Percentiles rank a stretch among this genome's conserved stretches.
These are phyloP conservation scores for Brachynemurus nebulosus DNA, from an alignment of 2,888 invertebrate species.

Conservation along the genomic window DNA sequence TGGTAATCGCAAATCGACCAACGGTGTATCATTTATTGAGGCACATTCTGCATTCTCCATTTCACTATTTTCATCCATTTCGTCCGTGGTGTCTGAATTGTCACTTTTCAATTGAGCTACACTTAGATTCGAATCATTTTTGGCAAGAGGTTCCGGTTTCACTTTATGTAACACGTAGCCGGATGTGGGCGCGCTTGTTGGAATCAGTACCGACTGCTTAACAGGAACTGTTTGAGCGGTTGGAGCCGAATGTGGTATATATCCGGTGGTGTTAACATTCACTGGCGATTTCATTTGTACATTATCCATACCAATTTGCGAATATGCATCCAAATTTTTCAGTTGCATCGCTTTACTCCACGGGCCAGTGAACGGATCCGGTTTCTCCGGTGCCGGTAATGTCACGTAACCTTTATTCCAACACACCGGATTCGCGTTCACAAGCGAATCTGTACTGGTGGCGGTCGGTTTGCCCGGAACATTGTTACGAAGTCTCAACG, in stretches of 20 bases:
- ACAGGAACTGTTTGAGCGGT: background rate
- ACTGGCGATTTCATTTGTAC: background rate
- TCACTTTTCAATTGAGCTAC: background rate
- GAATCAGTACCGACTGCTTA: too few relatives aligned
- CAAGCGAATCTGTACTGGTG: background rate
- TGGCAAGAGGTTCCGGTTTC: background rate
- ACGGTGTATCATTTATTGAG: background rate
- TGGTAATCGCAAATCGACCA: background rate
- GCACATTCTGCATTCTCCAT: background rate
- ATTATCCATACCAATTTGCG: constrained; percentile 5
- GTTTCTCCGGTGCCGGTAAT: constrained; percentile 17
- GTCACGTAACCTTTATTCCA: constrained; percentile 21
- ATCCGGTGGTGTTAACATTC: background rate
- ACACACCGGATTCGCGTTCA: constrained; percentile 15
- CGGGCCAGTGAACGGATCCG: background rate
- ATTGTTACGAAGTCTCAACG: constrained; percentile 8
- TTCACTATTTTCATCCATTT: background rate
- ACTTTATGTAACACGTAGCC: too few relatives aligned
- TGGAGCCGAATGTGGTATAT: constrained; percentile 2
- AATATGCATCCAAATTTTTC: constrained; percentile 1
- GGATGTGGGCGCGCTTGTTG: too few relatives aligned
- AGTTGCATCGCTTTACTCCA: background rate
- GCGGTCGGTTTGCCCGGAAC: background rate
- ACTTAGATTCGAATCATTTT: background rate
- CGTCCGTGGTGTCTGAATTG: background rate